Base-by-base conservation (phyloP, 1,140 invertebrate species). In the Dreissena polymorpha region DNA sequence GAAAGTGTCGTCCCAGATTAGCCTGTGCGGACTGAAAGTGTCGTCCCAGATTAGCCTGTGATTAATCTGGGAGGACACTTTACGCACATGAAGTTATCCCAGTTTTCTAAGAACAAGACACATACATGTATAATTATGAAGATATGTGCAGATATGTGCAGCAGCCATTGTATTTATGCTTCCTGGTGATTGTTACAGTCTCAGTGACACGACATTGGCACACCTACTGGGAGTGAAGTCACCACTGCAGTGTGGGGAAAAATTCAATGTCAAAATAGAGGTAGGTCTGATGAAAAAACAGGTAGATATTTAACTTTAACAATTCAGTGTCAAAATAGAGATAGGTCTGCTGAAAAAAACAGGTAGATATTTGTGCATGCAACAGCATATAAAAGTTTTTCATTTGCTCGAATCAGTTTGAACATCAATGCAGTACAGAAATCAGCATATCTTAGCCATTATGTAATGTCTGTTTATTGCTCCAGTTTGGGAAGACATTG, bases 151-250 rank as follows among this genome's bases (percentile, higher is more conserved):
- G 39, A 39, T 39, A 39, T 39, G 39, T 39, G 2, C 39, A 39
- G 39, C 39, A 8, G 8, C 39, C 8, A 8, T 39, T 39, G 39
- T 39, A 39, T 39, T 2, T 39, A 39, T 39, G 39, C 39, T 39
- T 8, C 39, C 39, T 39, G 2, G 39, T 39, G 39, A 39, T 69
- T 79, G 55, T 71, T 84, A 57, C 72, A 89, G 89, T 12, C 85
- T 90, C 49, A 82, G 85, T 21, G 90, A 94, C 81, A 89, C 92
- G 72, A 96, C 97, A 68, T 91, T 99, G 39, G 97, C 97, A 64
- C 97, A 96, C 27, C 91, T 99, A 60, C 97, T 99, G 93, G 97
- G 97, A 51, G 97, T 98, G 0, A 98, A 98, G 60, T 88, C 89
- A 90, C 95, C 89, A 90, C 95, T 71, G 49, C 91, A 98, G 14